phyloP scores from a whole-genome alignment of 2,797 vertebrate species.

The Clarias fuscus region DNA sequence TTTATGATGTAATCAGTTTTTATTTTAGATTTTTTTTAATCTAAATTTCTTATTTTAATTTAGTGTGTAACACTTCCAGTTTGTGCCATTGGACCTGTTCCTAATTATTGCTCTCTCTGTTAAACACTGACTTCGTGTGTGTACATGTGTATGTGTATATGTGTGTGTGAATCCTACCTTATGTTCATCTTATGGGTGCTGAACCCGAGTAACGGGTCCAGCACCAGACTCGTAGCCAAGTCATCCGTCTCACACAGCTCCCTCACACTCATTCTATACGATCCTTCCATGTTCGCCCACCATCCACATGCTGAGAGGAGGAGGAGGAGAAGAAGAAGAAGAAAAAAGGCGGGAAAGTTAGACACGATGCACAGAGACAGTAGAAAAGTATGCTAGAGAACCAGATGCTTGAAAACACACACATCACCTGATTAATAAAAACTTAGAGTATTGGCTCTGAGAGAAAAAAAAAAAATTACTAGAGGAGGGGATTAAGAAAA shows the following conservation, averaged over 20 bases:
- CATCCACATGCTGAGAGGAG: slow-evolving; percentile 79
- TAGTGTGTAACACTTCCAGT: background rate
- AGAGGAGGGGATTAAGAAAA: too few relatives aligned
- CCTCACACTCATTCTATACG: slow-evolving; percentile 89
- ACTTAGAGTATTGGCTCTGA: too few relatives aligned
- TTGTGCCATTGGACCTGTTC: background rate
- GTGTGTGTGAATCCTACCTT: slow-evolving; percentile 72
- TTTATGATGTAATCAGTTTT: too few relatives aligned
- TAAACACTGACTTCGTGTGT: background rate
- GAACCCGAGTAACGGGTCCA: slow-evolving; percentile 79
- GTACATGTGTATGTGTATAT: background rate
- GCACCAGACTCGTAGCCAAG: slow-evolving; percentile 87
- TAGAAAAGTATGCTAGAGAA: too few relatives aligned
- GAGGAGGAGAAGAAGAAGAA: background rate
- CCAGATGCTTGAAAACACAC: too few relatives aligned
- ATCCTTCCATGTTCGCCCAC: slow-evolving; percentile 85
- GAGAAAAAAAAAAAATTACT: too few relatives aligned
- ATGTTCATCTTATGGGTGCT: slow-evolving; percentile 95
- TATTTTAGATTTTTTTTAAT: too few relatives aligned
- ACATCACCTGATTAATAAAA: too few relatives aligned
- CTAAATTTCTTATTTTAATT: too few relatives aligned
- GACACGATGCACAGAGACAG: background rate
- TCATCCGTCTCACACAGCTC: slow-evolving; percentile 94
- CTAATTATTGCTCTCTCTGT: background rate
- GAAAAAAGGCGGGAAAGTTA: background rate